A percentile compares a stretch with the other conserved stretches of the same genome.
These are phyloP conservation scores for Sarcophaga variegata DNA, from an alignment of 2,888 invertebrate genomes.

Conservation along the genomic window DNA sequence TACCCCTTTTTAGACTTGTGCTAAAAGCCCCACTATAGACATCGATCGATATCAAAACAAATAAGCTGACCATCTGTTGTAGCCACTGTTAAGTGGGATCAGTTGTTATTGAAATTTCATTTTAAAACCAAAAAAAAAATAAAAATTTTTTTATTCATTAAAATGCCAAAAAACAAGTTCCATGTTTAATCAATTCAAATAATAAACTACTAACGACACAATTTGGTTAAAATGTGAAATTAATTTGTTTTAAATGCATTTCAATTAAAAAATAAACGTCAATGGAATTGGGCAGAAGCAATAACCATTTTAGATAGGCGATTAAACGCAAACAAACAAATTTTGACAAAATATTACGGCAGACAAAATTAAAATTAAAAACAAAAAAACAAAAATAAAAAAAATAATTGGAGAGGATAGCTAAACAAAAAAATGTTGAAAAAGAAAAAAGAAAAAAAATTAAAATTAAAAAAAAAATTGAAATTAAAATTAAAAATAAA, in stretches of 20 bases:
- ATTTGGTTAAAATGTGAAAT: conserved; percentile 70
- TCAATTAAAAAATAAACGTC: conserved; percentile 49
- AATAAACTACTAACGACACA: conserved; percentile 63
- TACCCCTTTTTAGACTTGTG: too few relatives aligned
- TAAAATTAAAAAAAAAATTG: conserved; percentile 71
- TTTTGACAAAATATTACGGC: conserved; percentile 58
- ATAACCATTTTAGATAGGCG: conserved; percentile 46
- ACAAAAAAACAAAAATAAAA: too few relatives aligned
- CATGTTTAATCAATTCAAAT: conserved; percentile 62
- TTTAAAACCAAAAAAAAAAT: conserved; percentile 20
- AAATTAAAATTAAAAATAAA: conserved; percentile 78
- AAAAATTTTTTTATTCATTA: conserved; percentile 2
- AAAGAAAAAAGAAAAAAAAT: background rate
- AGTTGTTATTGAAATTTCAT: conserved; percentile 37
- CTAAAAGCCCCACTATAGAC: too few relatives aligned
- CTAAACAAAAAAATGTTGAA: too few relatives aligned
- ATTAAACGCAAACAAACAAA: conserved; percentile 30
- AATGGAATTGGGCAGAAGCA: conserved; percentile 36
- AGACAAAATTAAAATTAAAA: too few relatives aligned
- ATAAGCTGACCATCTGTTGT: conserved; percentile 20
- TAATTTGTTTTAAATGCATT: conserved; percentile 65
- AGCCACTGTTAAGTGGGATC: background rate
- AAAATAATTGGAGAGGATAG: too few relatives aligned
- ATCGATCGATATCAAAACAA: too few relatives aligned
- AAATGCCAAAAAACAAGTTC: conserved; percentile 42